Percentiles rank a stretch among this genome's conserved stretches.
These are phyloP conservation scores for Lepidonotus clava DNA, from an alignment of 2,888 invertebrate genomes.

Conservation along the genomic window DNA sequence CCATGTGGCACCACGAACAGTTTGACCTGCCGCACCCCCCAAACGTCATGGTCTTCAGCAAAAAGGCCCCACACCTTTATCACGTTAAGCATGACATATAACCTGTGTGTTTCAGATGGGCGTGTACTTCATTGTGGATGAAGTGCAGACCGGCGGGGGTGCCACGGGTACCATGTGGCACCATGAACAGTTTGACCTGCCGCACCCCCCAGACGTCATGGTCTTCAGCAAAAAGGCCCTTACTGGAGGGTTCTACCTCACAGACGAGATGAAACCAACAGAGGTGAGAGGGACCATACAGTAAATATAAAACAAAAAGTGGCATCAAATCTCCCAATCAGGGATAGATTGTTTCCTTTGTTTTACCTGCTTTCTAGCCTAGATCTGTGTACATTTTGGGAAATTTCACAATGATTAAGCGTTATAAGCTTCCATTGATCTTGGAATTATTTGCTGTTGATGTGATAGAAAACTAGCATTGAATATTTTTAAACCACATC, in stretches of 20 bases:
- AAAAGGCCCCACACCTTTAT: too few relatives aligned
- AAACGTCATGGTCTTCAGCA: constrained; percentile 97
- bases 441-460: too few relatives aligned
- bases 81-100: too few relatives aligned
- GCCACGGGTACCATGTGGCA: constrained; percentile 99
- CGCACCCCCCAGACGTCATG: constrained; percentile 93
- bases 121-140: constrained; percentile 92
- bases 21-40: constrained; percentile 92
- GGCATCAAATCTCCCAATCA: too few relatives aligned
- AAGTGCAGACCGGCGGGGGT: constrained; percentile 99
- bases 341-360: too few relatives aligned
- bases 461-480: too few relatives aligned
- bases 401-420: too few relatives aligned
- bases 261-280: constrained; percentile 85
- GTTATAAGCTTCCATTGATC: too few relatives aligned
- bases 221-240: constrained; percentile 99
- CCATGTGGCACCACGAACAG: constrained; percentile 98
- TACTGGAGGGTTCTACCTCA: constrained; percentile 95
- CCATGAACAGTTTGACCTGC: constrained; percentile 94
- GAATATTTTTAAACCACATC: too few relatives aligned
- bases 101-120: constrained; percentile 83
- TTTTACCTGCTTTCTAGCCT: too few relatives aligned
- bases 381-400: too few relatives aligned
- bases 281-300: constrained; percentile 83
- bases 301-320: too few relatives aligned